A percentile compares a stretch with the other conserved stretches of the same genome.
phyloP scores from a whole-genome alignment of 2,797 vertebrate genomes.

The Darevskia nairensis region DNA sequence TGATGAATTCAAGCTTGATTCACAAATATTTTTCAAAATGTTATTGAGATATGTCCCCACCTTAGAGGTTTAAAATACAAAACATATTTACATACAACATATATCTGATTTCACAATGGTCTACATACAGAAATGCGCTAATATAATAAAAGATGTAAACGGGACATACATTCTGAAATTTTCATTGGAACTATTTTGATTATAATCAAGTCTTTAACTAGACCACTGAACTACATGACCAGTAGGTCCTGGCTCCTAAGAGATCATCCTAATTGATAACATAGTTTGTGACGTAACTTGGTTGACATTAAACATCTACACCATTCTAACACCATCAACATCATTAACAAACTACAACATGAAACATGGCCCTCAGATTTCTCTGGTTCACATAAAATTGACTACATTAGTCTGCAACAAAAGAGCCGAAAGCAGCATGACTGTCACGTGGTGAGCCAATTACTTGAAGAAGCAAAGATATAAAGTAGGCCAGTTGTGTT shows the following conservation, averaged over 20 bases:
- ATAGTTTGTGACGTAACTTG: not conserved
- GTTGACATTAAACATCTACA: slow-evolving; percentile 15
- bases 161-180: slow-evolving; percentile 4
- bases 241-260: not conserved
- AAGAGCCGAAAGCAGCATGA: slow-evolving; percentile 70
- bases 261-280: not conserved
- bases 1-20: slow-evolving; percentile 10
- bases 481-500: not conserved
- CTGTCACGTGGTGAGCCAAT: slow-evolving; percentile 61
- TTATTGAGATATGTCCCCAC: not conserved
- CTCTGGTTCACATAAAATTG: slow-evolving; percentile 25
- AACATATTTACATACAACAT: not conserved
- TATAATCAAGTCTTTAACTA: not conserved
- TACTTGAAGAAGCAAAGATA: slow-evolving; percentile 74
- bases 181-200: not conserved
- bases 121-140: not conserved
- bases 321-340: not conserved
- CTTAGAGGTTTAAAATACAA: not conserved
- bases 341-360: slow-evolving; percentile 24
- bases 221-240: not conserved
- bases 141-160: not conserved
- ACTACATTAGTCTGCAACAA: slow-evolving; percentile 28
- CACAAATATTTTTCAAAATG: not conserved
- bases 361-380: not conserved
- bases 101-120: not conserved